Conservation (phyloP, 2,797 vertebrate genomes). For the Varecia variegata region DNA sequence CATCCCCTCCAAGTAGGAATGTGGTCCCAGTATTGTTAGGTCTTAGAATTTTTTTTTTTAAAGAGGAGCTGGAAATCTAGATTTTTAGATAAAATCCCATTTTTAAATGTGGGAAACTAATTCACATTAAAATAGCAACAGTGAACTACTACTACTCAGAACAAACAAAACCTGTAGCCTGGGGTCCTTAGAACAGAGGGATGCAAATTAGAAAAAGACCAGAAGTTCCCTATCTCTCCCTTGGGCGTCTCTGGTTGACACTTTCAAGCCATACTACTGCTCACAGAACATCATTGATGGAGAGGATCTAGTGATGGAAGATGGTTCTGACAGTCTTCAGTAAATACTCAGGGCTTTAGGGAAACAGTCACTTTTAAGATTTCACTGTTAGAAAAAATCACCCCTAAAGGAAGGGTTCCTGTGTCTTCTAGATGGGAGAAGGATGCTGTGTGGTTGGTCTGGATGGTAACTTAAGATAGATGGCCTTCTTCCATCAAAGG, state of each 20-base stretch:
- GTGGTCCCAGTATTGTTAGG: background rate
- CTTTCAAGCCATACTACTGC: background rate
- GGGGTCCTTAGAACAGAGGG: background rate
- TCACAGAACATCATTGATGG: background rate
- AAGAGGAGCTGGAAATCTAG: slow-evolving; percentile 30
- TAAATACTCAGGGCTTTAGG: background rate
- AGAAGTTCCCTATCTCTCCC: background rate
- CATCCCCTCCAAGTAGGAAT: background rate
- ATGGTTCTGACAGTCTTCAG: background rate
- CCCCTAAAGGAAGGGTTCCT: background rate
- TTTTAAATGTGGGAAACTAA: slow-evolving; percentile 55
- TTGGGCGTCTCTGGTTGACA: background rate
- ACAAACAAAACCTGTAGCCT: slow-evolving; percentile 40
- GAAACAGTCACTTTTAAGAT: background rate
- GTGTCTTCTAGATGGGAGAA: background rate
- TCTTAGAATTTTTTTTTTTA: background rate
- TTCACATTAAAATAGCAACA: slow-evolving; percentile 37
- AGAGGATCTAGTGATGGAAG: background rate
- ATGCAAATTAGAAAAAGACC: background rate
- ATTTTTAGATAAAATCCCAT: slow-evolving; percentile 41
- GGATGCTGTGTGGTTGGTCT: background rate
- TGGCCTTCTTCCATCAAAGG: background rate
- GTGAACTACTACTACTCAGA: slow-evolving; percentile 18
- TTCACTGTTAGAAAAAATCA: background rate
- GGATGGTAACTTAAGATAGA: background rate